Evolutionary conservation across 2,888 invertebrate species (phyloP).

Genomic region (Drosophila nigritarsus): DNA sequence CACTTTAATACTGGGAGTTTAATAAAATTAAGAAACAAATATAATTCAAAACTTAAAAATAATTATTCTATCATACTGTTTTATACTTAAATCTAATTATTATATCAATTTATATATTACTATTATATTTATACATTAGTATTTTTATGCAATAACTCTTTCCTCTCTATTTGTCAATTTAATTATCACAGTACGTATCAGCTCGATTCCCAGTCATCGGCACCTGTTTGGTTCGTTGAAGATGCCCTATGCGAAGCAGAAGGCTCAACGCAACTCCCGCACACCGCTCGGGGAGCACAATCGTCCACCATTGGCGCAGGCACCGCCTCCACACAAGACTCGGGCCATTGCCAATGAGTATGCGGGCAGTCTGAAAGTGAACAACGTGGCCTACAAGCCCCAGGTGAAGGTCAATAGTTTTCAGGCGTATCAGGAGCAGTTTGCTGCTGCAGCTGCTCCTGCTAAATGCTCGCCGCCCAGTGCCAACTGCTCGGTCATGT

Average conservation of each 20-base stretch:
- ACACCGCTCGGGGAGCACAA: slow-evolving; percentile 70
- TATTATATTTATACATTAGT: background rate
- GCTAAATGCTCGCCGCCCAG: slow-evolving; percentile 49
- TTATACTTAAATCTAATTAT: too few relatives aligned
- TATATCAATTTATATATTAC: background rate
- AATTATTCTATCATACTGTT: background rate
- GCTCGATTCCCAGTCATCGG: slow-evolving; percentile 50
- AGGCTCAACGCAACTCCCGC: slow-evolving; percentile 59
- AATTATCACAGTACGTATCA: slow-evolving; percentile 50
- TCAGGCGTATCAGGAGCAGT: slow-evolving; percentile 48
- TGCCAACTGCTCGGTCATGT: slow-evolving; percentile 63
- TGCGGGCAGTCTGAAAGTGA: slow-evolving; percentile 8
- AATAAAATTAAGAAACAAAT: background rate
- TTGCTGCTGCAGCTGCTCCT: slow-evolving; percentile 6
- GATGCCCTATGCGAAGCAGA: slow-evolving; percentile 65
- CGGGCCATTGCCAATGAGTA: slow-evolving; percentile 70
- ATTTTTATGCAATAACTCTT: background rate
- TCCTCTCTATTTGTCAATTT: background rate
- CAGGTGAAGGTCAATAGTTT: slow-evolving; percentile 47
- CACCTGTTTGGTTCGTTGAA: slow-evolving; percentile 71
- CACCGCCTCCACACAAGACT: slow-evolving; percentile 71
- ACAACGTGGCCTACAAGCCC: slow-evolving; percentile 35
- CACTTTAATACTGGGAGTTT: background rate
- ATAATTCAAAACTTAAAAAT: background rate
- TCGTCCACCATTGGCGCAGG: slow-evolving; percentile 51